Evolutionary conservation across 2,888 invertebrate species (phyloP).

Genomic region (Helleia helle): DNA sequence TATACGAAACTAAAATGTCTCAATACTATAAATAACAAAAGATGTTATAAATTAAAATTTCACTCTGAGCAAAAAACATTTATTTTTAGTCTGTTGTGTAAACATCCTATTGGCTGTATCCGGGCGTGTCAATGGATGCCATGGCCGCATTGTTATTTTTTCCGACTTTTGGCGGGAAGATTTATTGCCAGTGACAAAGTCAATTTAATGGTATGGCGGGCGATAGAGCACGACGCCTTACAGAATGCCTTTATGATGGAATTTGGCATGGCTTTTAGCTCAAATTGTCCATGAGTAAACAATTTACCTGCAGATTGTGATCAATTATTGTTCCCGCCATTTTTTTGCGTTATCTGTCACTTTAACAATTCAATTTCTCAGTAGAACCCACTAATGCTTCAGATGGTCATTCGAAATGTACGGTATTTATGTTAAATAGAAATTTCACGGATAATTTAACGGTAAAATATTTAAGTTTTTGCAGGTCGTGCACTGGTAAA

Average conservation of each 20-base stretch:
- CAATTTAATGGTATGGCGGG: conserved; percentile 58
- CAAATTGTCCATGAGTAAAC: conserved; percentile 61
- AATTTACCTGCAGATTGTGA: conserved; percentile 67
- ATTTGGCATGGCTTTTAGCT: conserved; percentile 59
- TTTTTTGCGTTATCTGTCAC: conserved; percentile 30
- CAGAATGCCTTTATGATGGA: conserved; percentile 44
- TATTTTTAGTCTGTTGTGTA: conserved; percentile 46
- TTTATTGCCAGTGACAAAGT: conserved; percentile 70
- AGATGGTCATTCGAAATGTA: no score
- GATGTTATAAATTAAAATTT: no score
- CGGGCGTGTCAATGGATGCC: conserved; percentile 38
- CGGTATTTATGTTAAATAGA: no score
- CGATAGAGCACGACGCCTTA: conserved; percentile 31
- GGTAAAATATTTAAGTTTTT: no score
- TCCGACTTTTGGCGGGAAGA: conserved; percentile 47
- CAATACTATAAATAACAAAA: no score
- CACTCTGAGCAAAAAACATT: not conserved
- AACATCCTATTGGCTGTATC: conserved; percentile 46
- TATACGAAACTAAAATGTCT: not conserved
- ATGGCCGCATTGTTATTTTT: conserved; percentile 28
- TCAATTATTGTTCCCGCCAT: conserved; percentile 50
- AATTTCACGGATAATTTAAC: no score
- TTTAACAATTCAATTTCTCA: conserved; percentile 57
- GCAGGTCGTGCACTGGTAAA: no score
- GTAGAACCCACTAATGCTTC: no score